A percentile compares a stretch with the other conserved stretches of the same genome.
Conservation (phyloP, 2,797 vertebrate species). For the Acanthornis magna region DNA sequence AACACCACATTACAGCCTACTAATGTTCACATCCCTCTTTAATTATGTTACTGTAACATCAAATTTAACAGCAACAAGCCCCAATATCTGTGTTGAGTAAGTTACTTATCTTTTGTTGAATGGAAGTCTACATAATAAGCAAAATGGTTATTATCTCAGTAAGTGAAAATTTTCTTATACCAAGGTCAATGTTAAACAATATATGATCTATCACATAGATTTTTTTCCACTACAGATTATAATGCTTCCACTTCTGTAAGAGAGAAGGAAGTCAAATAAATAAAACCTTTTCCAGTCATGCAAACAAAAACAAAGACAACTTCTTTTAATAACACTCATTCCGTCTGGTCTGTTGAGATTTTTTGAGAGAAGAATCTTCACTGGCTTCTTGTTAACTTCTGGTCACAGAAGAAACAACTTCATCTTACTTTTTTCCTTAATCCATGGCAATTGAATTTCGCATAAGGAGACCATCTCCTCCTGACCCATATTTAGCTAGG, state of each 20-base stretch:
- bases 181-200: background rate
- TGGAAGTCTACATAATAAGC: background rate
- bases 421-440: conserved; percentile 46
- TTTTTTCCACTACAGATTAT: background rate
- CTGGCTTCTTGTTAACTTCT: conserved; percentile 11
- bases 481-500: conserved; percentile 56
- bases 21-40: background rate
- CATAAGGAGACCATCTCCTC: conserved; percentile 18
- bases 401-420: conserved; percentile 21
- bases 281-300: background rate
- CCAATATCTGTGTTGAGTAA: background rate
- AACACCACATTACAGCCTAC: background rate
- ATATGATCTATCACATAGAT: background rate
- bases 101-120: background rate
- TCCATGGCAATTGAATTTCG: background rate
- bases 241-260: background rate
- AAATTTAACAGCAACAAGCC: background rate
- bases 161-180: background rate
- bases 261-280: background rate
- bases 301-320: background rate
- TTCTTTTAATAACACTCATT: conserved; percentile 19
- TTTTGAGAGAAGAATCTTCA: background rate
- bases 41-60: background rate
- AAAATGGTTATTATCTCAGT: background rate
- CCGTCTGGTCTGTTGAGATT: background rate